phyloP scores from a whole-genome alignment of 2,888 invertebrate species.

The Meghimatium bilineatum region DNA sequence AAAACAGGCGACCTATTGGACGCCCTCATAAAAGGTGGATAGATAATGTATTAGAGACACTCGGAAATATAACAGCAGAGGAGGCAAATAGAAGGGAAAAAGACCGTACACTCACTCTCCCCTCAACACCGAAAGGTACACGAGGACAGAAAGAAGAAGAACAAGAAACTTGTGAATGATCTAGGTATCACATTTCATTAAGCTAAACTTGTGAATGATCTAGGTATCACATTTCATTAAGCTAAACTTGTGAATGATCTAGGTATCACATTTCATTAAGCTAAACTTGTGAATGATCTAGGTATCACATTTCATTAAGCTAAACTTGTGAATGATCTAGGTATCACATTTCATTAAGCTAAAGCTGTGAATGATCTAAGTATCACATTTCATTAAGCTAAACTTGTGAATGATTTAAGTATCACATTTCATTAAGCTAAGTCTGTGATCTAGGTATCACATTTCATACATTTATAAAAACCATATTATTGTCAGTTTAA shows the following conservation, averaged over 20 bases:
- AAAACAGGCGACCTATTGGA: no score
- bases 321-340: not conserved
- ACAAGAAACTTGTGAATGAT: not conserved
- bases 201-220: not conserved
- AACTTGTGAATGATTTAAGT: not conserved
- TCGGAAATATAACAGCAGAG: no score
- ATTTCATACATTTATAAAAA: not conserved
- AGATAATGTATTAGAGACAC: no score
- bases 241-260: not conserved
- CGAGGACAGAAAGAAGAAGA: no score
- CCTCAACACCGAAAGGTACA: no score
- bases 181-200: not conserved
- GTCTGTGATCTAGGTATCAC: not conserved
- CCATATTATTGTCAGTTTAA: not conserved
- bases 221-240: not conserved
- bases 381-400: not conserved
- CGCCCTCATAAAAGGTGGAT: no score
- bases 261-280: not conserved
- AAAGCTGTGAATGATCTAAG: not conserved
- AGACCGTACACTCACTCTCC: no score
- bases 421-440: not conserved
- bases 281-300: not conserved
- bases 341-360: not conserved
- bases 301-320: not conserved
- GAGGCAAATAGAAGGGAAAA: no score